A percentile compares a stretch with the other conserved stretches of the same genome.
phyloP scores from a whole-genome alignment of 2,888 invertebrate genomes.

The Rhodophaea formosa region DNA sequence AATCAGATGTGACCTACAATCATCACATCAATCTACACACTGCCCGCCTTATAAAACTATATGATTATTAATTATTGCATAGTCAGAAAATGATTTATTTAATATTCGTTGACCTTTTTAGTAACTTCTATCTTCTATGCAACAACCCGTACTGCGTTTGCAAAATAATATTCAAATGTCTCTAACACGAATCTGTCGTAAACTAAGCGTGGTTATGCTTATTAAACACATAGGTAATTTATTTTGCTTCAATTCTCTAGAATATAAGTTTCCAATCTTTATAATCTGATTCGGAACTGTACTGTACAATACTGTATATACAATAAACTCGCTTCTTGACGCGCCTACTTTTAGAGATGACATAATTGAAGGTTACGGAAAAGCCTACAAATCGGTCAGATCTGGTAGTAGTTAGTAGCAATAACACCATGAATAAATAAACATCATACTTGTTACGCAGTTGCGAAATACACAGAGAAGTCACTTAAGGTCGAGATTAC shows the following conservation, averaged over 20 bases:
- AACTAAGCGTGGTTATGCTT: too few species aligned
- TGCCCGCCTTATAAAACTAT: not conserved
- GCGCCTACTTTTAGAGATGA: constrained; percentile 31
- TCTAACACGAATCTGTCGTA: too few species aligned
- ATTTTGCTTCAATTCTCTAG: too few species aligned
- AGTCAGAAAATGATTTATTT: not conserved
- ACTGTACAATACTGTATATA: too few species aligned
- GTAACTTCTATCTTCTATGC: not conserved
- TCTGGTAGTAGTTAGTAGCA: constrained; percentile 18
- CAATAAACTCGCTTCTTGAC: too few species aligned
- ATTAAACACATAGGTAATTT: too few species aligned
- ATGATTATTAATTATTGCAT: not conserved
- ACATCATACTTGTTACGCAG: constrained; percentile 38
- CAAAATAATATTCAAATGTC: not conserved
- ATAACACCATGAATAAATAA: constrained; percentile 23
- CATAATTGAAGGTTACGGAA: constrained; percentile 33
- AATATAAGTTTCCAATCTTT: too few species aligned
- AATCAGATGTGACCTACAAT: constrained; percentile 31
- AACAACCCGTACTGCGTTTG: not conserved
- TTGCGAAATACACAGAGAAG: constrained; percentile 44
- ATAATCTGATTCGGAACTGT: too few species aligned
- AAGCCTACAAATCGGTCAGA: constrained; percentile 22
- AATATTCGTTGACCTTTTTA: too few species aligned
- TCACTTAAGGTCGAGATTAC: constrained; percentile 23
- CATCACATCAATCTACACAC: constrained; percentile 18